A percentile compares a stretch with the other conserved stretches of the same genome.
phyloP scores from a whole-genome alignment of 2,888 invertebrate genomes.

The Zele albiditarsus region DNA sequence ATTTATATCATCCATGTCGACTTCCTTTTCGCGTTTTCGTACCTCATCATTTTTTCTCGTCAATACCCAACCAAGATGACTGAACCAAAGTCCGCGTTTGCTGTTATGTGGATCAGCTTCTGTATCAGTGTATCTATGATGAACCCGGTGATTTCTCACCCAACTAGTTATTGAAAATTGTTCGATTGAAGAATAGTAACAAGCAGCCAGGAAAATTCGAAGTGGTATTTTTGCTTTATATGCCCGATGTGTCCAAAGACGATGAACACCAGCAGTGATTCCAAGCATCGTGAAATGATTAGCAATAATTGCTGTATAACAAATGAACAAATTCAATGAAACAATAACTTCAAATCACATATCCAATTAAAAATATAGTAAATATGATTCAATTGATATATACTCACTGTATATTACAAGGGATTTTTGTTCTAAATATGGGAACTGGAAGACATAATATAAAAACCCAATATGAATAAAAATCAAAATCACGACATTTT shows the following conservation, averaged over 20 bases:
- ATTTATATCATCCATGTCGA: constrained; percentile 87
- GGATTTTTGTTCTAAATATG: constrained; percentile 65
- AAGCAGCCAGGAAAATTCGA: constrained; percentile 4
- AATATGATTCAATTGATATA: constrained; percentile 67
- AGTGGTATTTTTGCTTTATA: constrained; percentile 20
- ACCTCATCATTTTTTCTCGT: constrained; percentile 92
- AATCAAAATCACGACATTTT: constrained; percentile 75
- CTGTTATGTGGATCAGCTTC: constrained; percentile 89
- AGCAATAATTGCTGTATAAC: neutral
- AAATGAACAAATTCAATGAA: neutral
- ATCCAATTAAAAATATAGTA: neutral
- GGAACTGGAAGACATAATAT: constrained; percentile 67
- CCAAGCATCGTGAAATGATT: neutral
- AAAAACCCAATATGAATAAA: constrained; percentile 73
- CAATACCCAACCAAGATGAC: constrained; percentile 95
- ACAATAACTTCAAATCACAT: neutral
- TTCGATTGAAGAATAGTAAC: neutral
- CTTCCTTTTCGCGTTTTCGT: constrained; percentile 80
- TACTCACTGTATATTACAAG: constrained; percentile 59
- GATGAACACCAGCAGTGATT: constrained; percentile 23
- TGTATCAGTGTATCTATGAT: constrained; percentile 84
- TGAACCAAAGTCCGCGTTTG: constrained; percentile 90
- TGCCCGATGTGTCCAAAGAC: constrained; percentile 31
- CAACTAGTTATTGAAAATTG: constrained; percentile 83
- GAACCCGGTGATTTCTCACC: constrained; percentile 85